Conservation (phyloP, 2,888 invertebrate species). For the Drosophila nr. medialis region DNA sequence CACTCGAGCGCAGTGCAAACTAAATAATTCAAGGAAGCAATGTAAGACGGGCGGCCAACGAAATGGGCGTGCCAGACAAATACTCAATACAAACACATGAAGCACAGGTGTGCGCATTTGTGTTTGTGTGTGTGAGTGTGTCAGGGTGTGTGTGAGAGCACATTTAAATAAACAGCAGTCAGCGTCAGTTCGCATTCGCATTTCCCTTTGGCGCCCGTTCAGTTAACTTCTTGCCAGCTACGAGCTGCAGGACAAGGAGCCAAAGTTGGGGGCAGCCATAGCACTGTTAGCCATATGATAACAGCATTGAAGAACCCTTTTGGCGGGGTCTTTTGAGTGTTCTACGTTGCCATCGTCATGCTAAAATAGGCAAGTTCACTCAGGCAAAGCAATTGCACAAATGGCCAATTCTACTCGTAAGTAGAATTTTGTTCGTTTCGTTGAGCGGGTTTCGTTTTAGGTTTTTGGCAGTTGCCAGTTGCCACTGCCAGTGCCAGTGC, state of each 20-base stretch:
- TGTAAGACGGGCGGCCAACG: conserved; percentile 26
- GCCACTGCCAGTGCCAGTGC: neutral
- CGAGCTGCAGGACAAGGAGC: conserved; percentile 20
- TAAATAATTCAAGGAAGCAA: conserved; percentile 74
- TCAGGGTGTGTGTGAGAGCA: conserved; percentile 33
- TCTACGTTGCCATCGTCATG: conserved; percentile 71
- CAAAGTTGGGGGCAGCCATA: conserved; percentile 24
- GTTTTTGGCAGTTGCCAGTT: conserved; percentile 33
- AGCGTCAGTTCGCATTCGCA: conserved; percentile 57
- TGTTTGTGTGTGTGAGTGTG: conserved; percentile 12
- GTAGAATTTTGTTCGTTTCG: conserved; percentile 77
- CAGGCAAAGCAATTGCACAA: conserved; percentile 83
- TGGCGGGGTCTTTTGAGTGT: conserved; percentile 58
- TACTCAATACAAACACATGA: conserved; percentile 43
- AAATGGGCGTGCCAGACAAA: conserved; percentile 32
- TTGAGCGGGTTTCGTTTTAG: conserved; percentile 61
- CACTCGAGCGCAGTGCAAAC: conserved; percentile 79
- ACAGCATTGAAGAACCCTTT: conserved; percentile 62
- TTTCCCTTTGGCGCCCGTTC: conserved; percentile 36
- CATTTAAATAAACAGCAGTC: conserved; percentile 77
- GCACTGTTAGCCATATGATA: conserved; percentile 61
- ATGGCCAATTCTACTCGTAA: conserved; percentile 82
- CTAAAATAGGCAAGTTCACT: conserved; percentile 82
- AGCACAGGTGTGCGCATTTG: conserved; percentile 35
- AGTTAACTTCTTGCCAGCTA: conserved; percentile 66